Base-by-base conservation (phyloP, 2,888 invertebrate species). In the Erebia epiphron region DNA sequence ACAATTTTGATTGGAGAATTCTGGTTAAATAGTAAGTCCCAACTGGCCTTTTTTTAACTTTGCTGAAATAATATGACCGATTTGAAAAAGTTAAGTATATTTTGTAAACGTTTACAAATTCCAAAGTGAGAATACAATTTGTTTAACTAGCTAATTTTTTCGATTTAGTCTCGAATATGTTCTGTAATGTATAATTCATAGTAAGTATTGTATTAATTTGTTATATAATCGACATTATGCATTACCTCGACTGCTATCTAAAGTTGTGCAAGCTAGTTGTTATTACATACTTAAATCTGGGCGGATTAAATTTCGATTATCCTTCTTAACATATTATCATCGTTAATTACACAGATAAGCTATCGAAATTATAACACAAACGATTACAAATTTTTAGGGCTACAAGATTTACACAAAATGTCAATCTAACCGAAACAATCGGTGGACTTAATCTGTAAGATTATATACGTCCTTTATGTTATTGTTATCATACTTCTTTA, bases 281-380 rank as follows among this genome's bases (percentile, higher is more conserved):
- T 8, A 1, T 8, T 21, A 21, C n/a, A 14, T 62, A 66, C 54
- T 43, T 41, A 56, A 56, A 43, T 56, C 43, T 46, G 10, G 21
- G 56, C 13, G 43, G 43, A 43, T 66, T 56, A 66, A 21, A 43
- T 57, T 43, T 57, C 66, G 66, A 56, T 66, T 66, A 66, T 66
- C 65, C 54, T 14, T 56, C 21, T 66, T 66, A 57, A 66, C 66
- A 21, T 56, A 56, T 57, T 56, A 56, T 57, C 66, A 46, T 43
- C 43, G 46, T 66, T 66, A 57, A 66, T 66, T 56, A 66, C 66
- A 66, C 18, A 43, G 66, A 66, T 66, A 66, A 56, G 43, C 9
- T 77, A 80, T 77, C 82, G 79, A 81, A 83, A 87, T 56, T 69
- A 46, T 35, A 64, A 58, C 35, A 69, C 49, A 60, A 68, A 60